Conservation (phyloP, 1,140 invertebrate species). For the Ostrea edulis region DNA sequence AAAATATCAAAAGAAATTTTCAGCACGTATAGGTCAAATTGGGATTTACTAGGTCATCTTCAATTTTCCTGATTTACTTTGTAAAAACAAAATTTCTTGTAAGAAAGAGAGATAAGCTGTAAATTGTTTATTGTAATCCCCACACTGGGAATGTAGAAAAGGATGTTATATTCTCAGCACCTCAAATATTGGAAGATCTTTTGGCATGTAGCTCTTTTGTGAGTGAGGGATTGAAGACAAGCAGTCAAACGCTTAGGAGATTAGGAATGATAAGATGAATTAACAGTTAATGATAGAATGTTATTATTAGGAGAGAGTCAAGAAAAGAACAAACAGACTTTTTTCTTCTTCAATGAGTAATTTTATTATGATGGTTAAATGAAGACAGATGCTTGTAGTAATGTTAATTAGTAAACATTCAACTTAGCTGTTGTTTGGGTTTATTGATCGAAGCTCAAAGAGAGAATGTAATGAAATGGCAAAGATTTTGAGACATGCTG, state of each 20-base stretch:
- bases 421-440: background rate
- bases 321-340: background rate
- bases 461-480: too few species aligned
- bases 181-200: constrained; percentile 1
- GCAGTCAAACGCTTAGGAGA: constrained; percentile 10
- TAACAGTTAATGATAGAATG: constrained; percentile 25
- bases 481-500: background rate
- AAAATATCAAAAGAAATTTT: too few species aligned
- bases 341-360: constrained; percentile 20
- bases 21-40: background rate
- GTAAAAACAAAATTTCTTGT: background rate
- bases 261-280: constrained; percentile 19
- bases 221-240: background rate
- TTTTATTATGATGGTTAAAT: background rate
- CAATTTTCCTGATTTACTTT: background rate
- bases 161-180: constrained; percentile 11
- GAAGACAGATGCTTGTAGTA: background rate
- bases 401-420: background rate
- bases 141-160: background rate
- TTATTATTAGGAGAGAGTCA: background rate
- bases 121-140: background rate
- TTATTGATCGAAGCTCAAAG: background rate
- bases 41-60: background rate
- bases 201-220: background rate
- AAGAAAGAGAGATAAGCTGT: background rate